phyloP scores from a whole-genome alignment of 2,888 invertebrate species.

The Phyllotreta striolata region DNA sequence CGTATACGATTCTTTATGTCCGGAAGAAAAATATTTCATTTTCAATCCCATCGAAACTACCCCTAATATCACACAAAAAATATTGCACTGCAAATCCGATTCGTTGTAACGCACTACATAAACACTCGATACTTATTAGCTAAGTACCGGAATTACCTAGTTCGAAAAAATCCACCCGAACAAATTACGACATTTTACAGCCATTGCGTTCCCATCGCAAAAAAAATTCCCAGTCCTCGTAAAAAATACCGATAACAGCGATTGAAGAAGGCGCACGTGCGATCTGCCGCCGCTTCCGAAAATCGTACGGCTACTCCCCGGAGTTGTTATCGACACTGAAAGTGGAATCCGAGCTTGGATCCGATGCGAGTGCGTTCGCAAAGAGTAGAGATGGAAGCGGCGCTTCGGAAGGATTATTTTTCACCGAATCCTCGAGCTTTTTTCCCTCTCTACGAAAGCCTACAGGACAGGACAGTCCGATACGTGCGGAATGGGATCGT shows the following conservation, averaged over 20 bases:
- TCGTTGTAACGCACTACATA: background rate
- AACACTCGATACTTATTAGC: no score
- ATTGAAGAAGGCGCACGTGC: constrained; percentile 21
- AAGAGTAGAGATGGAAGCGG: no score
- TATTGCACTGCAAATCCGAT: constrained; percentile 6
- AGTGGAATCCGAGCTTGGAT: constrained; percentile 7
- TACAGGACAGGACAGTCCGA: constrained; percentile 4
- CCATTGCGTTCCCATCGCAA: no score
- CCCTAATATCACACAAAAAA: constrained; percentile 42
- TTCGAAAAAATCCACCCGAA: no score
- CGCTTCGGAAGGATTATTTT: background rate
- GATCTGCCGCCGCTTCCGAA: background rate
- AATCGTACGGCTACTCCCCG: constrained; percentile 14
- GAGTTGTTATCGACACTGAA: constrained; percentile 28
- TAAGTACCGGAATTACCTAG: no score
- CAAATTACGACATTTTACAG: no score
- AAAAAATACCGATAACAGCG: no score
- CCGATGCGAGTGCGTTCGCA: no score
- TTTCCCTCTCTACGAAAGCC: constrained; percentile 23
- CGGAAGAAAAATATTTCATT: constrained; percentile 70
- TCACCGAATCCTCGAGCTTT: constrained; percentile 1
- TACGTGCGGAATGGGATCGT: constrained; percentile 8
- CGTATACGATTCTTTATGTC: constrained; percentile 69
- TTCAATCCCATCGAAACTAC: constrained; percentile 46
- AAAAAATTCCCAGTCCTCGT: no score